Evolutionary conservation across 2,797 vertebrate species (phyloP).

Genomic region (Bovichtus diacanthus): DNA sequence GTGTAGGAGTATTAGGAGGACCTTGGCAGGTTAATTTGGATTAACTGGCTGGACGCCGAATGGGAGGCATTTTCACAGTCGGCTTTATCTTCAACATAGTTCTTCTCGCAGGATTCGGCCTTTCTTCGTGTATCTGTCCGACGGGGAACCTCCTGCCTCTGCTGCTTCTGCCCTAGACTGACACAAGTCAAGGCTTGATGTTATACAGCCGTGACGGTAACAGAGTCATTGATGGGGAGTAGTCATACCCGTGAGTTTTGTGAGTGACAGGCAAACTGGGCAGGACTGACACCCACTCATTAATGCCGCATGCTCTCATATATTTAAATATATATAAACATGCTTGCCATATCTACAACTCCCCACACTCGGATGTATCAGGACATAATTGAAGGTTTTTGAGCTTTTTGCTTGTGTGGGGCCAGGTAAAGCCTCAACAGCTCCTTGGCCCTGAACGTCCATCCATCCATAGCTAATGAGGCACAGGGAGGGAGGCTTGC

Average conservation of each 20-base stretch:
- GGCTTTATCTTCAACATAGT: constrained; percentile 61
- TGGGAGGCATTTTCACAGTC: constrained; percentile 61
- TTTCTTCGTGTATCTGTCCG: constrained; percentile 30
- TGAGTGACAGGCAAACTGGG: constrained; percentile 15
- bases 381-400: constrained; percentile 29
- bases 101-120: constrained; percentile 53
- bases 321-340: background rate
- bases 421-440: constrained; percentile 27
- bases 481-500: constrained; percentile 30
- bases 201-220: constrained; percentile 23
- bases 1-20: constrained; percentile 70
- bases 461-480: constrained; percentile 56
- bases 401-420: constrained; percentile 22
- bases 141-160: background rate
- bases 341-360: background rate
- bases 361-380: background rate
- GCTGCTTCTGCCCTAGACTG: background rate
- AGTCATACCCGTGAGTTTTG: background rate
- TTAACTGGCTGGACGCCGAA: constrained; percentile 64
- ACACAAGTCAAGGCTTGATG: constrained; percentile 7
- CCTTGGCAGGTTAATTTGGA: constrained; percentile 76
- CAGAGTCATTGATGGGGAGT: background rate
- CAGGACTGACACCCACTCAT: constrained; percentile 16
- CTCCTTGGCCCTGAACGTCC: constrained; percentile 32
- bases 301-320: background rate